Evolutionary conservation across 2,113 vertebrate genomes (phyloP).

Genomic region (Gorsachius goisagi): DNA sequence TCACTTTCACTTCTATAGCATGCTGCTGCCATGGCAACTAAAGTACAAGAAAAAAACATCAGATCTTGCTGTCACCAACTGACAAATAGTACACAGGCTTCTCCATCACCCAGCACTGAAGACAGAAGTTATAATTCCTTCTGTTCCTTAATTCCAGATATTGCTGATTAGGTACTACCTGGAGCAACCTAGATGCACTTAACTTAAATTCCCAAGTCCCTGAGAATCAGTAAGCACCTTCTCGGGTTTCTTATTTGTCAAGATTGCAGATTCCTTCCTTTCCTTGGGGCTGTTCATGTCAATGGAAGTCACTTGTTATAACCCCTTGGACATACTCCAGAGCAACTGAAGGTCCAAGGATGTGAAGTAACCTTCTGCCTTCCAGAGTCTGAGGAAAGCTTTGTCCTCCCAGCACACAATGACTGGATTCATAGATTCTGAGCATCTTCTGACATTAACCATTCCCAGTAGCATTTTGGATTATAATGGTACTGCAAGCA

Average conservation of each 20-base stretch:
- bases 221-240: not conserved
- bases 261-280: not conserved
- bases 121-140: not conserved
- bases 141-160: not conserved
- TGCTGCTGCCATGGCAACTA: constrained; percentile 40
- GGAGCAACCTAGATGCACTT: not conserved
- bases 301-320: not conserved
- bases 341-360: not conserved
- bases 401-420: not conserved
- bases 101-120: not conserved
- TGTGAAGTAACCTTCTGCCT: not conserved
- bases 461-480: not conserved
- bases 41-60: not conserved
- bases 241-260: not conserved
- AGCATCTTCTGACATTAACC: not conserved
- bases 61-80: constrained; percentile 7
- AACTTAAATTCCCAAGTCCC: not conserved
- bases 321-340: not conserved
- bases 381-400: not conserved
- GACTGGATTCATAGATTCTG: not conserved
- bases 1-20: not conserved
- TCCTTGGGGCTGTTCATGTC: not conserved
- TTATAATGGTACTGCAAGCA: not conserved
- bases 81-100: not conserved
- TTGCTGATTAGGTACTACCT: not conserved